Conservation (phyloP, 2,113 vertebrate species). For the Aspiorhynchus laticeps region DNA sequence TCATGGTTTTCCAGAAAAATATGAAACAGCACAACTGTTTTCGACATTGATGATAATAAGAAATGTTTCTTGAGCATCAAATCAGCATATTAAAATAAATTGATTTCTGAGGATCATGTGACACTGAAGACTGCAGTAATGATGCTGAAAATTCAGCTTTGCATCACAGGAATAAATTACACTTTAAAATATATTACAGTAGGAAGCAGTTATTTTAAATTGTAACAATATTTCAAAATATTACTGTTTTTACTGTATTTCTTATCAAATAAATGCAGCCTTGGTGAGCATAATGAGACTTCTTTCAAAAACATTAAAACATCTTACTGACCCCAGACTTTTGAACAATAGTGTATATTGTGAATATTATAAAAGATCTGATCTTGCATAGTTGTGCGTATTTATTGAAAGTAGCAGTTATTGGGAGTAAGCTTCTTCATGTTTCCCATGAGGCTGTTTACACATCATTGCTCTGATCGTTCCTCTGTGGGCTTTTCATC, state of each 20-base stretch:
- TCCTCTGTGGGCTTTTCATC: constrained; percentile 78
- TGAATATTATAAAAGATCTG: neutral
- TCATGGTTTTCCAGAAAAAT: neutral
- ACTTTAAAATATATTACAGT: too few relatives aligned
- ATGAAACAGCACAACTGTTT: neutral
- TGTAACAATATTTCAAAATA: neutral
- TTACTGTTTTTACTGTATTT: too few relatives aligned
- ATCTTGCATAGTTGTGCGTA: neutral
- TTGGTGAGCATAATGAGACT: neutral
- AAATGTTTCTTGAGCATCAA: neutral
- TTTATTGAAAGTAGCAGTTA: neutral
- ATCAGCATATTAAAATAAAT: neutral
- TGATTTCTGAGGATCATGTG: neutral
- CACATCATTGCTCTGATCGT: constrained; percentile 78
- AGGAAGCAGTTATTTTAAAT: neutral
- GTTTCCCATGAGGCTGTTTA: constrained; percentile 65
- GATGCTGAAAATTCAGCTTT: neutral
- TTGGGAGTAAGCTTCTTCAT: constrained; percentile 30
- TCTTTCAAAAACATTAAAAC: neutral
- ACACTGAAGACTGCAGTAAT: neutral
- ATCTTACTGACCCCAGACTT: neutral
- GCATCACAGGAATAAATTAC: too few relatives aligned
- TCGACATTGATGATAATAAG: neutral
- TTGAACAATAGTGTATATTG: neutral
- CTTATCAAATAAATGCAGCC: neutral